These are phyloP conservation scores for Aleiodes testaceus DNA, from an alignment of 2,888 invertebrate genomes.

Conservation along the genomic window DNA sequence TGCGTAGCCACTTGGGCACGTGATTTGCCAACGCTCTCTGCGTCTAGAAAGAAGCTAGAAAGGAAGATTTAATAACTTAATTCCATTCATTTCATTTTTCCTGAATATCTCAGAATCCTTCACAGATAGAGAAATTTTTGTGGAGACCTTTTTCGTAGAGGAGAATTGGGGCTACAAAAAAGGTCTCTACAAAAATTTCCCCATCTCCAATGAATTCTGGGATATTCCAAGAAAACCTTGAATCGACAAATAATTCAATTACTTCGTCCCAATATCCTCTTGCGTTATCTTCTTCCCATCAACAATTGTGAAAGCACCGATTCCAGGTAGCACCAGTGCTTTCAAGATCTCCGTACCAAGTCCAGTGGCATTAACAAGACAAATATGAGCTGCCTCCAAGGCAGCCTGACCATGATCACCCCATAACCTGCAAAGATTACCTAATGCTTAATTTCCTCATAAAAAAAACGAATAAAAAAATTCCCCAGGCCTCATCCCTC, in stretches of 20 bases:
- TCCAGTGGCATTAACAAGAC: conserved; percentile 94
- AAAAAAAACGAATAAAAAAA: neutral
- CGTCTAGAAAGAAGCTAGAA: conserved; percentile 90
- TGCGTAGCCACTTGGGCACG: conserved; percentile 89
- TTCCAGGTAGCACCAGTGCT: conserved; percentile 94
- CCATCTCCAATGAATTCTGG: too few species aligned
- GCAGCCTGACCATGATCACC: conserved; percentile 97
- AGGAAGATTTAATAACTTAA: too few species aligned
- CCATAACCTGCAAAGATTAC: conserved; percentile 86
- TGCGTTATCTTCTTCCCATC: conserved; percentile 91
- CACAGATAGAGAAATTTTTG: too few species aligned
- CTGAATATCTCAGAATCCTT: too few species aligned
- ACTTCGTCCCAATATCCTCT: conserved; percentile 96
- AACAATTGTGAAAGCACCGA: conserved; percentile 93
- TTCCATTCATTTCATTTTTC: too few species aligned
- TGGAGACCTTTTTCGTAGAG: too few species aligned
- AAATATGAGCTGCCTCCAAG: conserved; percentile 91
- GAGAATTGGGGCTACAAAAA: too few species aligned
- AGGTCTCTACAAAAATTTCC: too few species aligned
- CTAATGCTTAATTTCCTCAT: conserved; percentile 78
- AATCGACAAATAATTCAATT: conserved; percentile 59
- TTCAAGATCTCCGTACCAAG: conserved; percentile 96
- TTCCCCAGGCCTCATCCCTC: conserved; percentile 76
- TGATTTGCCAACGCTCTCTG: conserved; percentile 85
- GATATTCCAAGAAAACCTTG: too few species aligned